phyloP scores from a whole-genome alignment of 64 coral and sea anemone genomes.

The Anthopleura sola region DNA sequence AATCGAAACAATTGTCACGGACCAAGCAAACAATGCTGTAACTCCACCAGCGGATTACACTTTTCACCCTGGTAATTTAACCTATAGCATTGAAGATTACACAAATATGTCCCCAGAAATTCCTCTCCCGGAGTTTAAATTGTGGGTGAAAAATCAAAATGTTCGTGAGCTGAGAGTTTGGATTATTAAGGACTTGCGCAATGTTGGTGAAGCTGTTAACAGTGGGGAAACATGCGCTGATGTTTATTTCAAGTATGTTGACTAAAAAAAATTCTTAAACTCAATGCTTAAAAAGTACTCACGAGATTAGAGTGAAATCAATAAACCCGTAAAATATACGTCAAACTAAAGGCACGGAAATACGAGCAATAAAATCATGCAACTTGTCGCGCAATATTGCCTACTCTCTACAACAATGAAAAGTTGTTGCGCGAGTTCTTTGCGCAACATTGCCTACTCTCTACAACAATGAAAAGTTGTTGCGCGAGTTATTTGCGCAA shows the following conservation, averaged over 20 bases:
- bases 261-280: neutral
- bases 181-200: neutral
- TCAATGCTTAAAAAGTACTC: too few relatives aligned
- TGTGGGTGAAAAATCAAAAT: neutral
- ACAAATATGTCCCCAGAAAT: neutral
- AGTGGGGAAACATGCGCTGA: neutral
- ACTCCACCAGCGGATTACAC: neutral
- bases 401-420: too few relatives aligned
- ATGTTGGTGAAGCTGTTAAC: neutral
- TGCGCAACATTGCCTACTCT: too few relatives aligned
- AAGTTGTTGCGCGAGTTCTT: too few relatives aligned
- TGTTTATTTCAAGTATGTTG: neutral
- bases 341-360: too few relatives aligned
- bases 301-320: too few relatives aligned
- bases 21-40: neutral
- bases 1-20: neutral
- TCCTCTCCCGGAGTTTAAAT: neutral
- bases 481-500: too few relatives aligned
- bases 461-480: too few relatives aligned
- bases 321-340: too few relatives aligned
- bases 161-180: neutral
- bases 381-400: too few relatives aligned
- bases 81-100: neutral
- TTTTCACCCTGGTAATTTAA: neutral
- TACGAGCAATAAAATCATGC: too few relatives aligned